Evolutionary conservation across 2,113 vertebrate genomes (phyloP).

Genomic region (Rattus rattus): DNA sequence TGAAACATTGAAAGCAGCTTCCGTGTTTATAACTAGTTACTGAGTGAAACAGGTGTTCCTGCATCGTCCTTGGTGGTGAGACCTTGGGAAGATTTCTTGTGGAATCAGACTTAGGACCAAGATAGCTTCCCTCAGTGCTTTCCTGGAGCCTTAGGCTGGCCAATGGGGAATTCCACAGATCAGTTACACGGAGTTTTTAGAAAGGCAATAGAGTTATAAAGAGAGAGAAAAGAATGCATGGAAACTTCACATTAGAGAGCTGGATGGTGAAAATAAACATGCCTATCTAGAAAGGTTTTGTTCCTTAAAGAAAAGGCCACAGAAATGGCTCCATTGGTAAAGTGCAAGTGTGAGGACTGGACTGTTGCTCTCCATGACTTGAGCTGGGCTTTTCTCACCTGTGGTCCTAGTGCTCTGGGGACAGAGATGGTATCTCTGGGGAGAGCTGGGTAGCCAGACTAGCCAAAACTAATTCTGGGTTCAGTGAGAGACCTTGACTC

Average conservation of each 20-base stretch:
- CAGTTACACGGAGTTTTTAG: background rate
- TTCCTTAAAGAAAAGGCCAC: background rate
- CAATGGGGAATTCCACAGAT: background rate
- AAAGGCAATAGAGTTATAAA: background rate
- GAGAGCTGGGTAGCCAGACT: background rate
- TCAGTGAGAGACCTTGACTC: background rate
- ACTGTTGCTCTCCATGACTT: no score
- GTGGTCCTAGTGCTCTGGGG: background rate
- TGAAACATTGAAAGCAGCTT: background rate
- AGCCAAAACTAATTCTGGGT: background rate
- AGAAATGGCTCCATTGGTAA: background rate
- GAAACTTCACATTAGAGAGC: background rate
- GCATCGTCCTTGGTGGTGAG: background rate
- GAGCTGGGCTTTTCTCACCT: no score
- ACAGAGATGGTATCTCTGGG: background rate
- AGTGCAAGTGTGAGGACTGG: background rate
- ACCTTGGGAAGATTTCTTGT: background rate
- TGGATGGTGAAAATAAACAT: background rate
- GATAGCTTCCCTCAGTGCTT: background rate
- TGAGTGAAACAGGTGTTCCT: background rate
- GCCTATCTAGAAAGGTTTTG: background rate
- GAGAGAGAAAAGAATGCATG: background rate
- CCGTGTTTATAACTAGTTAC: background rate
- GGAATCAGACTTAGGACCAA: background rate
- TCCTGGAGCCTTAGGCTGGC: background rate